phyloP scores from a whole-genome alignment of 1,140 invertebrate genomes.

The Drosophila burlai region DNA sequence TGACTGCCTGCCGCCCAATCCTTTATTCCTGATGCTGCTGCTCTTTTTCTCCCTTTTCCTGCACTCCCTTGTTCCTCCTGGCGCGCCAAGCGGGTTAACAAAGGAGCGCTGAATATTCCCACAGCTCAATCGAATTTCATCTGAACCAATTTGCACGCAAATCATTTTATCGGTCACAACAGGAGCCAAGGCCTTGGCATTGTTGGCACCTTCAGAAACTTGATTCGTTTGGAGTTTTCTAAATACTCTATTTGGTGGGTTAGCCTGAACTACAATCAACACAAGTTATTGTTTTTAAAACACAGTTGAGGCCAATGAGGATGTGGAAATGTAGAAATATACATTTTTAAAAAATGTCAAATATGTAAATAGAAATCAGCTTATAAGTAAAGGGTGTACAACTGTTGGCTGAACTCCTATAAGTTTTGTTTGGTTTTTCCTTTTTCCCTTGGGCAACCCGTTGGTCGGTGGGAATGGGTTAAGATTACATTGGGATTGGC shows the following conservation, averaged over 20 bases:
- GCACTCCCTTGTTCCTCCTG: conserved; percentile 24
- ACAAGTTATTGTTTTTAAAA: no score
- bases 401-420: background rate
- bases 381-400: background rate
- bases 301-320: background rate
- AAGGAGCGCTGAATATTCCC: conserved; percentile 71
- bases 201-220: conserved; percentile 26
- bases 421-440: conserved; percentile 8
- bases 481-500: conserved; percentile 27
- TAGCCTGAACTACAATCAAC: no score
- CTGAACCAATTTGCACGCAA: conserved; percentile 76
- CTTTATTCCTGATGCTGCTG: conserved; percentile 28
- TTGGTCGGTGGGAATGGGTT: conserved; percentile 28
- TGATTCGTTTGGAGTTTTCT: conserved; percentile 15
- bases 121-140: conserved; percentile 77
- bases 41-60: conserved; percentile 35
- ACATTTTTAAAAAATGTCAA: no score
- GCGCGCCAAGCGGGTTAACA: conserved; percentile 63
- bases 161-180: conserved; percentile 73
- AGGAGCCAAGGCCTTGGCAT: conserved; percentile 16
- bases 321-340: no score
- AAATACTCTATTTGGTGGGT: conserved; percentile 22
- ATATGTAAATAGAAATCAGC: no score
- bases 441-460: conserved; percentile 13
- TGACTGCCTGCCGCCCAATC: conserved; percentile 29